phyloP scores from a whole-genome alignment of 2,113 vertebrate species.

The Mesocricetus auratus region DNA sequence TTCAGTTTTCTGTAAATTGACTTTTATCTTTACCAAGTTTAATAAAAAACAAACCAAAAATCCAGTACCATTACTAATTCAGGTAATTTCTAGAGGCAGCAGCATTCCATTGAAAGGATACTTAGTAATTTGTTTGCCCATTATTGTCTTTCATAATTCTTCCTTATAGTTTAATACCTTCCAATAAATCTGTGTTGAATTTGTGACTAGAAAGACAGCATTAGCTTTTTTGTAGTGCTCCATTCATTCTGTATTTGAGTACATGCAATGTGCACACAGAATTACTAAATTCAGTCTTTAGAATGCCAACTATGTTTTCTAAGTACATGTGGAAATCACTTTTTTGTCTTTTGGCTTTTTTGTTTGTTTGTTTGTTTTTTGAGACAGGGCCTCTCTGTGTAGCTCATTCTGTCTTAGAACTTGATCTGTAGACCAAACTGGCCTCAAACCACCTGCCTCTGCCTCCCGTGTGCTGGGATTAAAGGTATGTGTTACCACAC shows the following conservation, averaged over 20 bases:
- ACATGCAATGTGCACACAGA: neutral
- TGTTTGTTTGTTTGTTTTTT: neutral
- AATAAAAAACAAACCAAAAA: neutral
- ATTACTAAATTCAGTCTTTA: conserved; percentile 38
- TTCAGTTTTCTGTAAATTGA: conserved; percentile 25
- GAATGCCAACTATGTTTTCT: neutral
- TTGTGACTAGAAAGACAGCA: neutral
- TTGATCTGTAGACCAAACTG: too few relatives aligned
- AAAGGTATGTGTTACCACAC: neutral
- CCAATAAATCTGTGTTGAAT: neutral
- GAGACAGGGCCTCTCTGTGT: neutral
- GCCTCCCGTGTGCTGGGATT: neutral
- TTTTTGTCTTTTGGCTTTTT: neutral
- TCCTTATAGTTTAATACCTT: neutral
- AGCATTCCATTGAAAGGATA: neutral
- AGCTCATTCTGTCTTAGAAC: too few relatives aligned
- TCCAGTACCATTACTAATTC: neutral
- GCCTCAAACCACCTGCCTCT: too few relatives aligned
- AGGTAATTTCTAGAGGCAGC: neutral
- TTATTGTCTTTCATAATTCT: neutral
- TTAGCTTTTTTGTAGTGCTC: neutral
- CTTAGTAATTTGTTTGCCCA: neutral
- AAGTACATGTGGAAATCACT: neutral
- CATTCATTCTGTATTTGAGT: neutral
- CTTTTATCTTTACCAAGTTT: neutral